Base-by-base conservation (phyloP, 2,113 vertebrate genomes). In the Tenebrosternarchus preto region DNA sequence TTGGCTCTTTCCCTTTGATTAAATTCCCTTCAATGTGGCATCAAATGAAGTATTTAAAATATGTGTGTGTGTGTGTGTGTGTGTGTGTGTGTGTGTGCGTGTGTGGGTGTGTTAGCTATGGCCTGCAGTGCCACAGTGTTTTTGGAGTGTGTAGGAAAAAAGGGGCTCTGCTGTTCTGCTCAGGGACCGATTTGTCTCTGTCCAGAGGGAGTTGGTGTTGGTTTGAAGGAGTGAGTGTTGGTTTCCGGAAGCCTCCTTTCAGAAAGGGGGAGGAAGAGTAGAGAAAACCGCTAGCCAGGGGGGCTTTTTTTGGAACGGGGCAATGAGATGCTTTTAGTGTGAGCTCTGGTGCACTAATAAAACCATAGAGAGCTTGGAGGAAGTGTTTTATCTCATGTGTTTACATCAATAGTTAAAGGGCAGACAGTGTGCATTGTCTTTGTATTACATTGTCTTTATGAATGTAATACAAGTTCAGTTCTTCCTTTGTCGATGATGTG, bases 171-270 rank as follows among this genome's bases (percentile, higher is more conserved):
- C 60, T 68, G 64, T 68, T 68, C 19, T 68, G 64, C 31, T 68
- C 1, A 8, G 36, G 64, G 64, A 22, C 31, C n/a, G 64, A 68
- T 68, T 68, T 68, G 64, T 70, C 55, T 70, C 31, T 20, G 11
- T 53, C 56, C 69, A 63, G 27, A 64, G 27, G 57, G 77, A 63
- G 57, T 29, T 64, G 17, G 15, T 64, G 57, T 64, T 81, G 83
- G 86, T 78, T 83, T 80, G 27, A 46, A 27, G 67, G 56, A 57
- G 61, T 16, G 5, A 78, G 66, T 69, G 64, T 69, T 69, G 66
- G 53, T 24, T 69, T 43, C 53, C 53, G 4, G 17, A 78, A 59
- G 64, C 53, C n/a, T 59, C 55, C 77, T 78, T 71, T 27, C 50
- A 70, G 67, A 78, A 70, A 60, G 67, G 17, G n/a, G 20, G 39